Evolutionary conservation across 2,888 invertebrate species (phyloP), one percentile per base, ranked within the genome.

Genomic region (Lepidonotus clava): DNA sequence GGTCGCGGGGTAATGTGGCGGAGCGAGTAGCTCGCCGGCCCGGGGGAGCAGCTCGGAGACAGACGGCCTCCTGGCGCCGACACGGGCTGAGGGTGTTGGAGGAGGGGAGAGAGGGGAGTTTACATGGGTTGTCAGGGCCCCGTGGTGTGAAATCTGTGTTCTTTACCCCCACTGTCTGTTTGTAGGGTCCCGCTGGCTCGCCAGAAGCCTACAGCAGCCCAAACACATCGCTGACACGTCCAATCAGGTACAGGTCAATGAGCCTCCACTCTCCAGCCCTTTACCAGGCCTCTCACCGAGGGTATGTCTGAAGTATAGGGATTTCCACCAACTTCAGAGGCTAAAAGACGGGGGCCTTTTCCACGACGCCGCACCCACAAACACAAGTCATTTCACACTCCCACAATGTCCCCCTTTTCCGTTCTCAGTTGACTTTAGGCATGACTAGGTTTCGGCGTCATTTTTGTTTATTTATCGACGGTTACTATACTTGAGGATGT

Each of bases 181-280:
- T 76, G 76, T 76, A 76, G 76, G n/a, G 76, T 76, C 76, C 76
- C 38, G 76, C 76, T 76, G 76, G 4, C 21, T 28, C 34, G 38
- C 34, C 38, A 40, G 6, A 14, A 76, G 76, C 34, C 61, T 40
- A 71, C 71, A 36, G 38, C 71, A 34, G 34, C 76, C 4, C 76
- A 36, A 76, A 76, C 76, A 76, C 76, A 76, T 76, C 76, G 34
- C 76, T 76, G 76, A 76, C 76, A 76, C 4, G 34, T 76, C 76
- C 6, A 6, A 34, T 76, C 36, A 76, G 18, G 1, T 6, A 76
- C 76, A 76, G 76, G 76, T 76, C 76, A 76, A 76, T 34, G 76
- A 4, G 4, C n/a, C 76, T n/a, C n/a, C n/a, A n/a, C n/a, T n/a
- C n/a, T n/a, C n/a, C n/a, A n/a, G n/a, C n/a, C n/a, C n/a, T n/a